These are phyloP conservation scores for Picathartes gymnocephalus DNA, from an alignment of 2,113 vertebrate genomes.

Conservation along the genomic window DNA sequence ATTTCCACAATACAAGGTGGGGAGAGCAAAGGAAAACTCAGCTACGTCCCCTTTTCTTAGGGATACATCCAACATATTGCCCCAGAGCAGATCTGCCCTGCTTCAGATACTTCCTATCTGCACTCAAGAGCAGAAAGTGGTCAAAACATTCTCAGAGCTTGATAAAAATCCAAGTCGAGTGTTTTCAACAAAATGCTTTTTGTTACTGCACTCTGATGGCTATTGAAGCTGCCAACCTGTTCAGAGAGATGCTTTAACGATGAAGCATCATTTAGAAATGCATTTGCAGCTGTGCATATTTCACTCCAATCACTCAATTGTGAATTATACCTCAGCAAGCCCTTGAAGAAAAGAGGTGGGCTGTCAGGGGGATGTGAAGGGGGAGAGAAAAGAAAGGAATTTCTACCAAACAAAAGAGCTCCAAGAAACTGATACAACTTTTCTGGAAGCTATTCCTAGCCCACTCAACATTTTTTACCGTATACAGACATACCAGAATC, in stretches of 20 bases:
- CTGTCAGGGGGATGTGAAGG: not conserved
- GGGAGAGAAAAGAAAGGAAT: constrained; percentile 29
- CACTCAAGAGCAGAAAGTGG: not conserved
- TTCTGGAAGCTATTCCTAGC: constrained; percentile 40
- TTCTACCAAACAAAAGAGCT: constrained; percentile 35
- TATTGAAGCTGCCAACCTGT: not conserved
- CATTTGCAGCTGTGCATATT: constrained; percentile 29
- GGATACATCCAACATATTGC: not conserved
- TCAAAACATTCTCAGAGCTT: not conserved
- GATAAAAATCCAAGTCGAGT: not conserved
- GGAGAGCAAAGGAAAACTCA: not conserved
- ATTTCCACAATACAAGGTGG: not conserved
- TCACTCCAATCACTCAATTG: not conserved
- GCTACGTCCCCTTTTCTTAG: accelerated
- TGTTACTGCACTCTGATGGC: not conserved
- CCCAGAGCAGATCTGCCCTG: not conserved
- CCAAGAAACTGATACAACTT: constrained; percentile 39
- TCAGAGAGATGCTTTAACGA: not conserved
- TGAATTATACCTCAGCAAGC: constrained; percentile 33
- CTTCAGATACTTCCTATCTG: not conserved
- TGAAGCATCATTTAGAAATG: not conserved
- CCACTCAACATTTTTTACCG: constrained; percentile 60
- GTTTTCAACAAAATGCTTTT: not conserved
- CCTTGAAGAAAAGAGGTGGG: constrained; percentile 38
- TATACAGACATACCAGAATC: constrained; percentile 51